These are phyloP conservation scores for Pholis gunnellus DNA, from an alignment of 2,113 vertebrate genomes.

Conservation along the genomic window DNA sequence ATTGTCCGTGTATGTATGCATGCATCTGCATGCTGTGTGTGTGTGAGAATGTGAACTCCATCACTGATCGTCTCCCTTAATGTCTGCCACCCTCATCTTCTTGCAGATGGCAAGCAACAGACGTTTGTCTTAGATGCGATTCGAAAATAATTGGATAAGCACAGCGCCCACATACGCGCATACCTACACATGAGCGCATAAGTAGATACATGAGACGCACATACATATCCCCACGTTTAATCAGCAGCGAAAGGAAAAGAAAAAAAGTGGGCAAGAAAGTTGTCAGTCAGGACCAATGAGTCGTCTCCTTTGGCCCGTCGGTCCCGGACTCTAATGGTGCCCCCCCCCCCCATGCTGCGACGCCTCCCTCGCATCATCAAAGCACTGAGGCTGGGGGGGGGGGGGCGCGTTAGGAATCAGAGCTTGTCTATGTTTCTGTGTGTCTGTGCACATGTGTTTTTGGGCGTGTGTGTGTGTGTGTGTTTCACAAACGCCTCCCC, in stretches of 20 bases:
- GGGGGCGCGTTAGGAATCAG: neutral
- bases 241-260: conserved; percentile 22
- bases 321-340: conserved; percentile 73
- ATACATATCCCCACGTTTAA: conserved; percentile 48
- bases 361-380: conserved; percentile 76
- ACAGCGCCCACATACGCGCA: conserved; percentile 6
- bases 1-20: conserved; percentile 5
- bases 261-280: conserved; percentile 54
- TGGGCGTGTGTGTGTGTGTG: neutral
- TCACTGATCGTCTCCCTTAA: conserved; percentile 66
- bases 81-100: conserved; percentile 70
- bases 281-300: conserved; percentile 76
- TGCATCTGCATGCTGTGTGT: conserved; percentile 18
- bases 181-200: conserved; percentile 32
- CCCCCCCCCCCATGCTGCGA: conserved; percentile 75
- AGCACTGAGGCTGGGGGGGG: conserved; percentile 42
- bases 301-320: conserved; percentile 69
- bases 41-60: conserved; percentile 42
- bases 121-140: conserved; percentile 76
- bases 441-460: conserved; percentile 8
- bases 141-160: conserved; percentile 81
- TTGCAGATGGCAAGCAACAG: conserved; percentile 80
- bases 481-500: conserved; percentile 58
- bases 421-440: neutral
- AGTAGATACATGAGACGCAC: conserved; percentile 36